Evolutionary conservation across 1,140 invertebrate species (phyloP).

Genomic region (Stratiolaelaps scimitus): DNA sequence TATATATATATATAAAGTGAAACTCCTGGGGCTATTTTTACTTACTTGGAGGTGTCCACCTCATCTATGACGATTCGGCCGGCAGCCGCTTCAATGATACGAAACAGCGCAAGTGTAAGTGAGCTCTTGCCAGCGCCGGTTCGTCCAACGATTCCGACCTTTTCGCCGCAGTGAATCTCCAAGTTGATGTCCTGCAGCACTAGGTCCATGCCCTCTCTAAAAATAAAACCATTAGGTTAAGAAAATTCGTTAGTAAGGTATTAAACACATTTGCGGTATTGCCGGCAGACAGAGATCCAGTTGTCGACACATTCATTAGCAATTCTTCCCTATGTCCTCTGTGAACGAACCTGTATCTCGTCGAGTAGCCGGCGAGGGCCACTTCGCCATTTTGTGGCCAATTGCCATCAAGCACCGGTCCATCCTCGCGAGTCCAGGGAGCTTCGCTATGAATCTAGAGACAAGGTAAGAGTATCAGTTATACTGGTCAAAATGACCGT

Average conservation of each 20-base stretch:
- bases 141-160: conserved; percentile 46
- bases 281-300: no score
- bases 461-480: no score
- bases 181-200: conserved; percentile 39
- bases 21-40: no score
- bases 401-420: conserved; percentile 28
- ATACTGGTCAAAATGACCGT: not conserved
- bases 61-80: conserved; percentile 34
- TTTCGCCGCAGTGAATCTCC: conserved; percentile 38
- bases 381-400: conserved; percentile 35
- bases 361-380: conserved; percentile 34
- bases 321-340: not conserved
- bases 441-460: conserved; percentile 20
- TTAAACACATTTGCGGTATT: no score
- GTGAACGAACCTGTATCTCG: conserved; percentile 34
- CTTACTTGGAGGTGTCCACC: conserved; percentile 50
- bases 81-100: conserved; percentile 43
- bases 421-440: not conserved
- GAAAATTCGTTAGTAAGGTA: no score
- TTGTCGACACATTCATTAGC: no score
- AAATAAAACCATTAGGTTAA: not conserved
- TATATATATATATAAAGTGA: no score
- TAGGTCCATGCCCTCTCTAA: conserved; percentile 43
- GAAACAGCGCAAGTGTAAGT: conserved; percentile 45
- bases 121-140: conserved; percentile 46